phyloP scores from a whole-genome alignment of 2,797 vertebrate species.

The Tachyglossus aculeatus region DNA sequence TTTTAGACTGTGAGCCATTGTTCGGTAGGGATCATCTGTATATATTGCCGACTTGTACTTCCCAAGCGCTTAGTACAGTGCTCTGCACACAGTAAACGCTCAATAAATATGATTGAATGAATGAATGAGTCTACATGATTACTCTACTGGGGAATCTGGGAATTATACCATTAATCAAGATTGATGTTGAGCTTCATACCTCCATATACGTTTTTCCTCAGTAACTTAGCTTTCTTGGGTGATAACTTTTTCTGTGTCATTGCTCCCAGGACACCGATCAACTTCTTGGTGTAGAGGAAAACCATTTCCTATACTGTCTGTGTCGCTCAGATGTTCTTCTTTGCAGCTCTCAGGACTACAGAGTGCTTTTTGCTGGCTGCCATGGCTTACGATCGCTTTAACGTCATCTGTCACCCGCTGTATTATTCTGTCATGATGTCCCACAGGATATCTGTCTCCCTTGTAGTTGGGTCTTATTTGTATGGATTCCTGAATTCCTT shows the following conservation, averaged over 20 bases:
- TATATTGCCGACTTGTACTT: too few species aligned
- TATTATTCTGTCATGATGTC: conserved; percentile 7
- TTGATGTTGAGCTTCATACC: conserved; percentile 33
- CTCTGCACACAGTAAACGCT: too few species aligned
- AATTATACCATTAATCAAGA: conserved; percentile 31
- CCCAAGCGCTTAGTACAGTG: too few species aligned
- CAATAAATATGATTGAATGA: too few species aligned
- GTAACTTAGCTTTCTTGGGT: conserved; percentile 44
- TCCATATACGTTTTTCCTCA: conserved; percentile 58
- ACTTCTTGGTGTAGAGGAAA: conserved; percentile 28
- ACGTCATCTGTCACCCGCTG: conserved; percentile 33
- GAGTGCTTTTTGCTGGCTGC: conserved; percentile 42
- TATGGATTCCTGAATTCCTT: conserved; percentile 20
- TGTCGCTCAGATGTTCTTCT: conserved; percentile 43
- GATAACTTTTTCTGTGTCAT: conserved; percentile 33
- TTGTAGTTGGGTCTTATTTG: conserved; percentile 25
- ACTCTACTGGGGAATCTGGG: conserved; percentile 40
- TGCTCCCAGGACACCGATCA: conserved; percentile 35
- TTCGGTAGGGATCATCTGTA: too few species aligned
- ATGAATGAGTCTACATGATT: conserved; percentile 31
- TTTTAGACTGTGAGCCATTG: too few species aligned
- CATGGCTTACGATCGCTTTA: conserved; percentile 51
- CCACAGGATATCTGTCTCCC: background rate
- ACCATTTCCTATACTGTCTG: conserved; percentile 45
- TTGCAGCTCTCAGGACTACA: conserved; percentile 38